Evolutionary conservation across 2,113 vertebrate genomes (phyloP), one percentile per base, ranked within the genome.

Genomic region (Dasyprocta punctata): DNA sequence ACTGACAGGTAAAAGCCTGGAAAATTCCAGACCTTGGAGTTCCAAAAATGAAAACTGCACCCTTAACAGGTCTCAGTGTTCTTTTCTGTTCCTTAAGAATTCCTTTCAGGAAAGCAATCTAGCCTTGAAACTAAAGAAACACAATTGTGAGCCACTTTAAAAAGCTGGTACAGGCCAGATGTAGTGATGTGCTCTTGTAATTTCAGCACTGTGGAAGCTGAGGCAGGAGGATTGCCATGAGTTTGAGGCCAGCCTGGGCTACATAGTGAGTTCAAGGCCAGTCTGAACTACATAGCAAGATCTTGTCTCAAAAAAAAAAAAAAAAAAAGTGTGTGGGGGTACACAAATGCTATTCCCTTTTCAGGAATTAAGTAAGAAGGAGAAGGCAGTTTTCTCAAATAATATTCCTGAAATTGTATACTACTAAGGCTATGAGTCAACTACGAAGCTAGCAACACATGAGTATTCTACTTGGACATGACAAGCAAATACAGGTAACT

Each of bases 1-100:
- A 33, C 10, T 49, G 1, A 95, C 20, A 33, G 61, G 30, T 49
- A 86, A 90, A 44, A 63, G 26, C 33, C 47, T 33, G 16, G 16
- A 7, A n/a, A 24, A 16, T 41, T 89, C 82, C 61, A 81, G 47
- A 93, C 14, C 41, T 28, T 69, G 2, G 12, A 93, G 41, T 44
- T 97, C n/a, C 26, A 90, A 71, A 89, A 26, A 5, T 5, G 19
- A 92, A 94, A 94, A 94, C 30, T 19, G 56, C 36, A 95, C 67
- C 30, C 24, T 86, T 65, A 56, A 60, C 2, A 92, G 61, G 33
- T n/a, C 49, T 95, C 44, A 47, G 5, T 52, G 38, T n/a, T 90
- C 60, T 69, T 65, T 71, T 61, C 54, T 88, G 8, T 56, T 78
- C 30, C 36, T 90, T 78, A 85, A 78, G 54, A 96, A 83, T 36